Evolutionary conservation across 2,888 invertebrate genomes (phyloP), one percentile per base, ranked within the genome.

Genomic region (Aphrophora alni): DNA sequence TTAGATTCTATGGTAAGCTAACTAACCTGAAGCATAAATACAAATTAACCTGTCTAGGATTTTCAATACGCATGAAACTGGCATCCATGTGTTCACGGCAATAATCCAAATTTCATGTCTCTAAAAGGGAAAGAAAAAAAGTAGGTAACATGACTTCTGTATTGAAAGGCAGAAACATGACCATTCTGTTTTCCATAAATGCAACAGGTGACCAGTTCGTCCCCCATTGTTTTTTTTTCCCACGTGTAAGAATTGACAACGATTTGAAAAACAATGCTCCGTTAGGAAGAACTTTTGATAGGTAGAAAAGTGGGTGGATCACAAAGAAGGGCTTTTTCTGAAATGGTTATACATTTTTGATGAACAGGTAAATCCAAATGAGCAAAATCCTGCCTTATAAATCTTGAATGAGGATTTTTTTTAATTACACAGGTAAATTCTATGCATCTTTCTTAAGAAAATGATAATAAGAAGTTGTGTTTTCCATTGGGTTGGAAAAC

Each of bases 331-430:
- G 70, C n/a, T n/a, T 12, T 68, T 68, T 14, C 12, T 68, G 12
- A 24, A 75, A 38, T 77, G 77, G 77, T 69, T 77, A 10, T 28
- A 77, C 27, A 33, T 70, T 26, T 77, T 69, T 70, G 77, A 28
- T 33, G 25, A 25, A 28, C 8, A 25, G 38, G 77, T 69, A 24
- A 73, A 82, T 1, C 83, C 85, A 26, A 81, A 82, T 21, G 74
- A 81, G 74, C 82, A 82, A n/a, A 78, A 78, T 38, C 83, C 84
- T 26, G 83, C 85, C 4, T 80, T 86, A 4, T 75, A 86, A 0
- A 82, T 86, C 26, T 70, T 86, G 14, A 85, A 85, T 84, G 85
- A n/a, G n/a, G n/a, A n/a, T n/a, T n/a, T n/a, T n/a, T n/a, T n/a
- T n/a, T n/a, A n/a, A n/a, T n/a, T n/a, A n/a, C n/a, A n/a, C n/a